Evolutionary conservation across 2,888 invertebrate genomes (phyloP).

Genomic region (Ormia ochracea): DNA sequence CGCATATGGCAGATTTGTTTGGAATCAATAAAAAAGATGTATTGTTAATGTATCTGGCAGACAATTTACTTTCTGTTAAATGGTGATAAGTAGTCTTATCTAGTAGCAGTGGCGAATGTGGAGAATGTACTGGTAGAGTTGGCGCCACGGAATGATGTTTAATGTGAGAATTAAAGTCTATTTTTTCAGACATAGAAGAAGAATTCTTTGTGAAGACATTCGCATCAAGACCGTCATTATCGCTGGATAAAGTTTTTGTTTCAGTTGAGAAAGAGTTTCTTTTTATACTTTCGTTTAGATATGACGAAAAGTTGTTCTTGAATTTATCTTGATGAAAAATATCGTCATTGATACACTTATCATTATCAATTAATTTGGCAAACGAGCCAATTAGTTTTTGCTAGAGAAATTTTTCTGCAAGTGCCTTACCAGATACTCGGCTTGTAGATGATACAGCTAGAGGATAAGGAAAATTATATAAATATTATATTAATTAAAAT

Average conservation of each 20-base stretch:
- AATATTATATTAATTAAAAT: too few relatives aligned
- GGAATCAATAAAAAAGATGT: constrained; percentile 10
- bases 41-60: constrained; percentile 70
- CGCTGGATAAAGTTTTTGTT: background rate
- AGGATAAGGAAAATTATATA: constrained; percentile 40
- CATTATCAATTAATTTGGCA: constrained; percentile 65
- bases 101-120: constrained; percentile 68
- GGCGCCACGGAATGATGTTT: constrained; percentile 64
- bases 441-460: constrained; percentile 78
- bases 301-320: background rate
- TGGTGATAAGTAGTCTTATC: constrained; percentile 62
- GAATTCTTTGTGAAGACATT: background rate
- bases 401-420: constrained; percentile 76
- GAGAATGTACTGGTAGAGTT: constrained; percentile 69
- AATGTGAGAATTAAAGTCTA: background rate
- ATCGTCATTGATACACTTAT: background rate
- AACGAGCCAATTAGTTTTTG: constrained; percentile 77
- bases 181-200: background rate
- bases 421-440: constrained; percentile 78
- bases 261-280: background rate
- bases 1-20: background rate
- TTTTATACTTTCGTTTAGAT: background rate
- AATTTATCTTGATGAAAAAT: background rate
- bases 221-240: background rate
- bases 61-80: constrained; percentile 66